These are phyloP conservation scores for Coreius guichenoti DNA, from an alignment of 2,797 vertebrate genomes.

Conservation along the genomic window DNA sequence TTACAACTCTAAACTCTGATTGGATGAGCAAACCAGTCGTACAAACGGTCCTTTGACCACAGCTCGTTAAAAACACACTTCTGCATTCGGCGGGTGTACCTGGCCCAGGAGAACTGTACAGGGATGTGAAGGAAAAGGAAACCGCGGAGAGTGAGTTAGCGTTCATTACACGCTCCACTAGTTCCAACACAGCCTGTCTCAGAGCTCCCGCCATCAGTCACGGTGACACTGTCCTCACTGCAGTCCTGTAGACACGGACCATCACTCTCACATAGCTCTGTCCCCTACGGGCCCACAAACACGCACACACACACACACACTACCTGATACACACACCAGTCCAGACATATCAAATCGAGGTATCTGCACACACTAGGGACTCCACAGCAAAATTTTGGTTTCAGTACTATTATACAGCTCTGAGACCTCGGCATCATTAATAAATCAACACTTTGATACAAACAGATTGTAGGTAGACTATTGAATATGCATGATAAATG, in stretches of 20 bases:
- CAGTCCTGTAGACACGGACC: slow-evolving; percentile 56
- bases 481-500: not conserved
- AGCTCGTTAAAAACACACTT: slow-evolving; percentile 37
- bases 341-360: slow-evolving; percentile 23
- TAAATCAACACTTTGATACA: not conserved
- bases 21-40: not conserved
- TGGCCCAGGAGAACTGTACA: slow-evolving; percentile 31
- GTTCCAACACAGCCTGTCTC: slow-evolving; percentile 67
- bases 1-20: not conserved
- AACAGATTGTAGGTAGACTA: not conserved
- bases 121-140: slow-evolving; percentile 47
- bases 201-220: slow-evolving; percentile 53
- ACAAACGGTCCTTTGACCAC: not conserved
- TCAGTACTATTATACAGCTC: not conserved
- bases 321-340: slow-evolving; percentile 27
- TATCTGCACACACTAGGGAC: not conserved
- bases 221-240: slow-evolving; percentile 54
- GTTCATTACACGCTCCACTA: slow-evolving; percentile 80
- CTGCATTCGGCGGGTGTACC: slow-evolving; percentile 45
- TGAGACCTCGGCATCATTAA: not conserved
- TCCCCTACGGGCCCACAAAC: slow-evolving; percentile 37
- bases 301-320: slow-evolving; percentile 28
- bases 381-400: not conserved
- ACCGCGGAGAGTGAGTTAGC: slow-evolving; percentile 55
- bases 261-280: slow-evolving; percentile 60